Conservation (phyloP, 2,113 vertebrate genomes). For the Albula glossodonta region DNA sequence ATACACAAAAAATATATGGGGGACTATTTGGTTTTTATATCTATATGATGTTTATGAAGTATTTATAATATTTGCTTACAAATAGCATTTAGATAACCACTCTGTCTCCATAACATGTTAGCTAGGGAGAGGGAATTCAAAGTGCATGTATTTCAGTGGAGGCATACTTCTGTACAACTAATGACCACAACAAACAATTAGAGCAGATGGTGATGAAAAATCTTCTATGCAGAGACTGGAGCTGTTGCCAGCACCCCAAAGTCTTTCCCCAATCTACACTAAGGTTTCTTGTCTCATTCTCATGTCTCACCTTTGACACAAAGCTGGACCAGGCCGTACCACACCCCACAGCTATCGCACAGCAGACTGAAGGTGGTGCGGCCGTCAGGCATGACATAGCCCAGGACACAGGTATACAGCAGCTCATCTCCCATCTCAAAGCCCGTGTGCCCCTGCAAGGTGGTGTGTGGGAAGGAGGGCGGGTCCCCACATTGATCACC, state of each 20-base stretch:
- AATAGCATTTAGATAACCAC: too few relatives aligned
- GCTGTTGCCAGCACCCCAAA: not conserved
- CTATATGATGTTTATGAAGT: too few relatives aligned
- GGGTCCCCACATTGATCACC: constrained; percentile 87
- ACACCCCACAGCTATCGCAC: constrained; percentile 91
- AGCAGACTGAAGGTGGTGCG: constrained; percentile 82
- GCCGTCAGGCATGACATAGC: constrained; percentile 71
- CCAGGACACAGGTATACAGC: constrained; percentile 80
- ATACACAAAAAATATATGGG: too few relatives aligned
- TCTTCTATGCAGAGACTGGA: too few relatives aligned
- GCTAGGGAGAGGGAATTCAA: too few relatives aligned
- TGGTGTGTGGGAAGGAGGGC: constrained; percentile 83
- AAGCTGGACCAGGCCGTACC: constrained; percentile 88
- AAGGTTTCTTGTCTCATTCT: not conserved
- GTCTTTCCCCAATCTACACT: not conserved
- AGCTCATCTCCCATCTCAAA: constrained; percentile 89
- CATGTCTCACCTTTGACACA: constrained; percentile 83
- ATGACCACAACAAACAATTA: too few relatives aligned
- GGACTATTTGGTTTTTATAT: too few relatives aligned
- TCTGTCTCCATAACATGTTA: too few relatives aligned
- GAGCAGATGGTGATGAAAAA: too few relatives aligned
- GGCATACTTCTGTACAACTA: too few relatives aligned
- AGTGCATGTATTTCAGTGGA: too few relatives aligned
- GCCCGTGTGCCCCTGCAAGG: constrained; percentile 79
- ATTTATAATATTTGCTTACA: too few relatives aligned